A percentile compares a stretch with the other conserved stretches of the same genome.
Conservation (phyloP, 2,113 vertebrate genomes). For the Dipodomys stephensi region DNA sequence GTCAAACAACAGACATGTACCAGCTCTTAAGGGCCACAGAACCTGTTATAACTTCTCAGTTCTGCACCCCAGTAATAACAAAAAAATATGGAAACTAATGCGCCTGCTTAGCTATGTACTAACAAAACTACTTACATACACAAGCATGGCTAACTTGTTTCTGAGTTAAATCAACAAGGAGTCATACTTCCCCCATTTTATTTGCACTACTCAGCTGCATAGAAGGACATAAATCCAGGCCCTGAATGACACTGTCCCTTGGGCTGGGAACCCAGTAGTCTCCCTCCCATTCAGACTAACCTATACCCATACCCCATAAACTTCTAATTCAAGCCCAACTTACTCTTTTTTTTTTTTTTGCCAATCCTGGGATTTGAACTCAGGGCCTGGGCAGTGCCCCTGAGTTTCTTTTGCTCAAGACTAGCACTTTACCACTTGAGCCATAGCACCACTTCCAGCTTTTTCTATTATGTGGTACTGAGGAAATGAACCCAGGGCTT, state of each 20-base stretch:
- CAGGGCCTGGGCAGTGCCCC: no score
- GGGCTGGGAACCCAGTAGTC: background rate
- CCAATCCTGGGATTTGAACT: no score
- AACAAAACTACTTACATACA: background rate
- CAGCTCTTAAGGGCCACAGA: fast-evolving
- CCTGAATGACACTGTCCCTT: fast-evolving
- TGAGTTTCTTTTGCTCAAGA: no score
- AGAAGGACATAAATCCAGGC: background rate
- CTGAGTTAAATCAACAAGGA: background rate
- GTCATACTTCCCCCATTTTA: background rate
- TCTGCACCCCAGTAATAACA: background rate
- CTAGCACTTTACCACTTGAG: no score
- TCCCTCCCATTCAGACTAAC: background rate
- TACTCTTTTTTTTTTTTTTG: background rate
- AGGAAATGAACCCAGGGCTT: no score
- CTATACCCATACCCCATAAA: no score
- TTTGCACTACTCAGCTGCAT: background rate
- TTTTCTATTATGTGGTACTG: no score
- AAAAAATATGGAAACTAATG: fast-evolving
- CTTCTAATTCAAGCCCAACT: background rate
- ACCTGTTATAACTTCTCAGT: fast-evolving
- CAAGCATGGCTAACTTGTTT: fast-evolving
- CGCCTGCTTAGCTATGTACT: no score
- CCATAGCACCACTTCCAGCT: no score
- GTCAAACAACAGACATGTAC: background rate